Base-by-base conservation (phyloP, 2,888 invertebrate species). In the Philonicus albiceps region DNA sequence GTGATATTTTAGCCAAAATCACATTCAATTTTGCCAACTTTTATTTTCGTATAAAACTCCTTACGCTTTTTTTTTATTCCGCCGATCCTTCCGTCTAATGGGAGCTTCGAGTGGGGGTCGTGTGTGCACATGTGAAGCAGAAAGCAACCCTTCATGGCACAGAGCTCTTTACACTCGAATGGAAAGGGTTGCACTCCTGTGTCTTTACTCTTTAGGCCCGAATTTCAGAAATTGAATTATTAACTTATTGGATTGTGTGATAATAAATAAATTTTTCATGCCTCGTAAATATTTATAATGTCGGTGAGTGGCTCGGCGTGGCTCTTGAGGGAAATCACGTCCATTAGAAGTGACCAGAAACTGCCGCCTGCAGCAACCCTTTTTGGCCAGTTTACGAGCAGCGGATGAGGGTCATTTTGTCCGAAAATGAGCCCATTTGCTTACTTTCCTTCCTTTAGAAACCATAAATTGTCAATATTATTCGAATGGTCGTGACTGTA, bases 221-320 rank as follows among this genome's bases (percentile, higher is more conserved):
- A 88, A 89, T 88, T 88, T 87, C 87, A 87, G 88, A 88, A 89
- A 89, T 89, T 89, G 89, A 89, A 89, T 89, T 89, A 89, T 89
- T 89, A 89, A 89, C 89, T 89, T 89, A 89, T 89, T 89, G 89
- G 89, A 88, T 89, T 88, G 89, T 88, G 88, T 88, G 88, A 89
- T 89, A 89, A 89, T 89, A 89, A 89, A 89, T 89, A 89, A 89
- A 89, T 89, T 89, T 87, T 89, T 89, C 89, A 89, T 89, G 89
- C 89, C 88, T 89, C 89, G 89, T 88, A 88, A 88, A 88, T 88
- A 88, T 88, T 88, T 88, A 88, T 88, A 85, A 74, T 84, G 84
- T 84, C 34, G 73, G 87, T 64, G 83, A n/a, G 85, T 40, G 72
- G 83, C 83, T 80, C 85, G 73, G 87, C 84, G 87, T 73, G 85